phyloP scores from a whole-genome alignment of 2,113 vertebrate genomes.

The Mobula hypostoma region DNA sequence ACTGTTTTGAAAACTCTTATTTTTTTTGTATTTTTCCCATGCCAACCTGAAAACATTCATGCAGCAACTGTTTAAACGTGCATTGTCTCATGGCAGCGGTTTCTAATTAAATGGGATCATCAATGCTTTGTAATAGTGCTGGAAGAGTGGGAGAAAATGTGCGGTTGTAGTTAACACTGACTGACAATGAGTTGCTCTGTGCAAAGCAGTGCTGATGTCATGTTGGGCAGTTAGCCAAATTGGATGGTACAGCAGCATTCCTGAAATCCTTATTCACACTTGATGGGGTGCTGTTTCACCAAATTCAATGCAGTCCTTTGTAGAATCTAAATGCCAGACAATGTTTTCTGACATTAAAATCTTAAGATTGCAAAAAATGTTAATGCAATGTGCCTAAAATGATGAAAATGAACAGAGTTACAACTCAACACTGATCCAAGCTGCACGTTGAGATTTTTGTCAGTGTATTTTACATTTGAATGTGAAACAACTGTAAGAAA shows the following conservation, averaged over 20 bases:
- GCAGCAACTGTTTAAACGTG: background rate
- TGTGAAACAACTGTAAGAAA: background rate
- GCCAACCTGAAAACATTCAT: slow-evolving; percentile 8
- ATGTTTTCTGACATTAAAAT: slow-evolving; percentile 27
- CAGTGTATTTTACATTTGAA: background rate
- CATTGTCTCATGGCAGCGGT: background rate
- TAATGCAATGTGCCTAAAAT: background rate
- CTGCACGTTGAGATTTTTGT: background rate
- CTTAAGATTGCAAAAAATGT: background rate
- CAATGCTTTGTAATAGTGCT: background rate
- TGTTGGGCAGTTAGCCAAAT: slow-evolving; percentile 7
- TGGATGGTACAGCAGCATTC: slow-evolving; percentile 20
- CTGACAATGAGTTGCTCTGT: slow-evolving; percentile 25
- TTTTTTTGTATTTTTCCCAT: background rate
- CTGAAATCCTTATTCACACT: slow-evolving; percentile 27
- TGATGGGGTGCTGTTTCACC: background rate
- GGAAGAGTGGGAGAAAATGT: slow-evolving; percentile 23
- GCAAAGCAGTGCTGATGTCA: slow-evolving; percentile 8
- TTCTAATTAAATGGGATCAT: background rate
- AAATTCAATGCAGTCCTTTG: slow-evolving; percentile 21
- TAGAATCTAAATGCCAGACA: slow-evolving; percentile 13
- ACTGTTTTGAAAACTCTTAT: background rate
- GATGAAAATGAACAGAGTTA: background rate
- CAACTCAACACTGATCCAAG: background rate
- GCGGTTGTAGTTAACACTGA: slow-evolving; percentile 8